phyloP scores from a whole-genome alignment of 2,888 invertebrate species.

The Neuroscelio doddi region DNA sequence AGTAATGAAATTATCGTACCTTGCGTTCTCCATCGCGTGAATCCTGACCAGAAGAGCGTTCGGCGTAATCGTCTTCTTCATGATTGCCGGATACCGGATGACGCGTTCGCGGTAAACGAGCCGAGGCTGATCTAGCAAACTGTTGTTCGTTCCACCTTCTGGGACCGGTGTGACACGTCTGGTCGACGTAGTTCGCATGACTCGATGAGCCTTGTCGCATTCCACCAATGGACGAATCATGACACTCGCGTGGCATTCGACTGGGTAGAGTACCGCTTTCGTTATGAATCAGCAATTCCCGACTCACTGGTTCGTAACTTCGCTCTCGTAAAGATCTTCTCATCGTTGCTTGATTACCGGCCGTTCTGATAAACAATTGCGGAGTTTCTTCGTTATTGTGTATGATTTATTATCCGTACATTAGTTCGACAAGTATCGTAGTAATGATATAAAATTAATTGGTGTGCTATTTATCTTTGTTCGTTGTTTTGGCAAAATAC shows the following conservation, averaged over 20 bases:
- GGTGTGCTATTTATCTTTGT: too few relatives aligned
- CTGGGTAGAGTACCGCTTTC: conserved; percentile 57
- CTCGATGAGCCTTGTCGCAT: conserved; percentile 48
- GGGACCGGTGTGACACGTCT: conserved; percentile 51
- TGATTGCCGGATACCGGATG: conserved; percentile 68
- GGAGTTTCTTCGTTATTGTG: not conserved
- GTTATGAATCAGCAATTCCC: conserved; percentile 50
- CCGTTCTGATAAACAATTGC: too few relatives aligned
- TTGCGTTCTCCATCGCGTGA: conserved; percentile 83
- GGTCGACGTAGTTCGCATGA: conserved; percentile 43
- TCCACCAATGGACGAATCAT: conserved; percentile 54
- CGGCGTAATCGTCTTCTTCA: conserved; percentile 71
- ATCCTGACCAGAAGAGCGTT: conserved; percentile 67
- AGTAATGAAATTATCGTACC: too few relatives aligned
- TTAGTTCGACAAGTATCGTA: too few relatives aligned
- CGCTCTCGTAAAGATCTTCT: conserved; percentile 62
- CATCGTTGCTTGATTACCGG: conserved; percentile 57
- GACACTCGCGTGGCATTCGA: conserved; percentile 55
- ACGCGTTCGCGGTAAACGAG: conserved; percentile 79
- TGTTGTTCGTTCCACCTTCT: conserved; percentile 70
- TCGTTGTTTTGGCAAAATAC: too few relatives aligned
- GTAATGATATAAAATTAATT: too few relatives aligned
- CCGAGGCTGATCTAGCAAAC: conserved; percentile 88
- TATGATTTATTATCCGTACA: too few relatives aligned
- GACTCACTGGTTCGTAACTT: conserved; percentile 53